Evolutionary conservation across 1,140 invertebrate genomes (phyloP).

Genomic region (Sweltsa coloradensis): DNA sequence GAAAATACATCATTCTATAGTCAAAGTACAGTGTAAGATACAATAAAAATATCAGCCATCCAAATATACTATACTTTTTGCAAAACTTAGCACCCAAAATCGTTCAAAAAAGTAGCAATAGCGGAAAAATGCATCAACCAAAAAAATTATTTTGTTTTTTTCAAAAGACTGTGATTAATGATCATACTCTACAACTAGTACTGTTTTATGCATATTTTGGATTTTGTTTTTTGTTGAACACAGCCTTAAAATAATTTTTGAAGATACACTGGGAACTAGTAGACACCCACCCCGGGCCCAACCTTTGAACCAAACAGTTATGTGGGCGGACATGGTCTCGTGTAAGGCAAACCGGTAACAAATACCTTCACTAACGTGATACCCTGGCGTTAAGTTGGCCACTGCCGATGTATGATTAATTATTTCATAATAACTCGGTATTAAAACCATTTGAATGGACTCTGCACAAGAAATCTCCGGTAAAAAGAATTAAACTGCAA

Average conservation of each 20-base stretch:
- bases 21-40: neutral
- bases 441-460: conserved; percentile 3
- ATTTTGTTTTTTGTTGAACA: no score
- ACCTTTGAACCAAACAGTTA: neutral
- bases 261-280: conserved; percentile 11
- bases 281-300: neutral
- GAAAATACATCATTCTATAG: neutral
- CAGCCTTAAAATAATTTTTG: neutral
- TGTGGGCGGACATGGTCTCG: neutral
- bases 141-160: no score
- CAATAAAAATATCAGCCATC: neutral
- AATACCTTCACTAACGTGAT: conserved; percentile 1
- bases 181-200: no score
- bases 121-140: no score
- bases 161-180: no score
- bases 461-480: neutral
- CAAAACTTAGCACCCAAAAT: no score
- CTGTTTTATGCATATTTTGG: no score
- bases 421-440: conserved; percentile 10
- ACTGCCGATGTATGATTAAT: conserved; percentile 8
- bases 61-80: neutral
- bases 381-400: no score
- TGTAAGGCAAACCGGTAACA: conserved; percentile 11
- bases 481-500: no score
- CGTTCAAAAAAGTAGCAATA: no score